Percentiles rank a stretch among this genome's conserved stretches.
These are phyloP conservation scores for Osmoderma eremita DNA, from an alignment of 2,888 invertebrate species.

Conservation along the genomic window DNA sequence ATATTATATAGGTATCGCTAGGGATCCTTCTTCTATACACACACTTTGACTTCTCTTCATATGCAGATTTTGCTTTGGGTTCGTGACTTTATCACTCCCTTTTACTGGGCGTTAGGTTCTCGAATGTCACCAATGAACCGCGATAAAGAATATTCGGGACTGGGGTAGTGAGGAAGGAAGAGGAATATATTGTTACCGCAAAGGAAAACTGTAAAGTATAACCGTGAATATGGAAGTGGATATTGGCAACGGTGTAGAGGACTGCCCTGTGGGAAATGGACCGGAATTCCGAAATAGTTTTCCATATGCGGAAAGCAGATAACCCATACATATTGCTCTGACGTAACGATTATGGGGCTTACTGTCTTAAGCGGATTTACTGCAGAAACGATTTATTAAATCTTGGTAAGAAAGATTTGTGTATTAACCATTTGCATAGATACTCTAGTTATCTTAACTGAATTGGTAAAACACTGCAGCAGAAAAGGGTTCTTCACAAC, in stretches of 20 bases:
- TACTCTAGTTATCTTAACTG: too few relatives aligned
- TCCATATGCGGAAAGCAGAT: conserved; percentile 26
- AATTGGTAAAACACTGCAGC: too few relatives aligned
- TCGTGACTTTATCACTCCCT: conserved; percentile 37
- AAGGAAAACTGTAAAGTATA: conserved; percentile 37
- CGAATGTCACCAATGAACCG: conserved; percentile 33
- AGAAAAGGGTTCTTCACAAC: too few relatives aligned
- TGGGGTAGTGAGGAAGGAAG: conserved; percentile 20
- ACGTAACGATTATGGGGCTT: background rate
- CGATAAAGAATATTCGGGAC: conserved; percentile 29
- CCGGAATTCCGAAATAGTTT: conserved; percentile 37
- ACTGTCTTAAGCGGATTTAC: background rate
- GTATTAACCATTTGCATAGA: too few relatives aligned
- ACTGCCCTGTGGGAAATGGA: conserved; percentile 26
- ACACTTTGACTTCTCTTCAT: conserved; percentile 30
- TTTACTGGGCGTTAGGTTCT: conserved; percentile 34
- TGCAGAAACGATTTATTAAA: background rate
- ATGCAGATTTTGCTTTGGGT: conserved; percentile 29
- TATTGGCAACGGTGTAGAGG: conserved; percentile 23
- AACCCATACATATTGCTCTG: conserved; percentile 14
- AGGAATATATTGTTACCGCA: conserved; percentile 36
- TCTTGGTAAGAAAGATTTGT: too few relatives aligned
- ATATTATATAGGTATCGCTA: conserved; percentile 23
- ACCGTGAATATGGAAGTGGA: conserved; percentile 31
- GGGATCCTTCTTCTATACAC: conserved; percentile 1